Percentiles rank a stretch among this genome's conserved stretches.
Conservation (phyloP, 1,140 invertebrate genomes). For the Dermatophagoides farinae region DNA sequence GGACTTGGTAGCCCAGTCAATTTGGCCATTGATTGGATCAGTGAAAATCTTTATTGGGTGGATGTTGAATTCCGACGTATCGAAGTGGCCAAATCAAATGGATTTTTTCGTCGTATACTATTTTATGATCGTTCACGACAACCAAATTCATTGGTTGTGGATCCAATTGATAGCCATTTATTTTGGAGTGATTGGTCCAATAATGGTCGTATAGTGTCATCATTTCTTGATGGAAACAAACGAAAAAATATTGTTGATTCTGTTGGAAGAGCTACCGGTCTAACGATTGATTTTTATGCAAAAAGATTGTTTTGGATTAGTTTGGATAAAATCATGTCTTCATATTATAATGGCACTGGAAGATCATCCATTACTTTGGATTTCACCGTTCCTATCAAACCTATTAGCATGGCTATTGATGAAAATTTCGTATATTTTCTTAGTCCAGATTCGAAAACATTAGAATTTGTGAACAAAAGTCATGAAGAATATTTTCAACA, state of each 20-base stretch:
- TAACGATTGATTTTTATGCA: conserved; percentile 87
- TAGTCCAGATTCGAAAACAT: conserved; percentile 59
- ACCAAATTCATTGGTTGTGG: conserved; percentile 51
- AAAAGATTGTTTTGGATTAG: conserved; percentile 89
- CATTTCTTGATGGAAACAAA: conserved; percentile 70
- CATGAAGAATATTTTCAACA: background rate
- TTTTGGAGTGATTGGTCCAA: conserved; percentile 92
- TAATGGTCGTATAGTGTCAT: conserved; percentile 51
- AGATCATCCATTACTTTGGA: conserved; percentile 8
- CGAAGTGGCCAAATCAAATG: conserved; percentile 69
- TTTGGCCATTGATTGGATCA: conserved; percentile 91
- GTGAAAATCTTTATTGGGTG: conserved; percentile 80
- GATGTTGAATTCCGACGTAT: conserved; percentile 70
- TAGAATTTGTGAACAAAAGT: conserved; percentile 48
- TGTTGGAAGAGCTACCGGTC: conserved; percentile 79
- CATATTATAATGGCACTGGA: conserved; percentile 30
- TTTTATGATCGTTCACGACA: conserved; percentile 61
- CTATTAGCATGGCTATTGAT: conserved; percentile 52
- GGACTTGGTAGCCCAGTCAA: conserved; percentile 81
- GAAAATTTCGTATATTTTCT: conserved; percentile 62
- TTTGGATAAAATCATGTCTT: conserved; percentile 77
- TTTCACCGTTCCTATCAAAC: conserved; percentile 12
- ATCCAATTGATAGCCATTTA: conserved; percentile 69
- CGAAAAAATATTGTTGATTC: conserved; percentile 49
- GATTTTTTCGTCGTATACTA: conserved; percentile 54